Base-by-base conservation (phyloP, 2,888 invertebrate genomes). In the Erynnis tages region DNA sequence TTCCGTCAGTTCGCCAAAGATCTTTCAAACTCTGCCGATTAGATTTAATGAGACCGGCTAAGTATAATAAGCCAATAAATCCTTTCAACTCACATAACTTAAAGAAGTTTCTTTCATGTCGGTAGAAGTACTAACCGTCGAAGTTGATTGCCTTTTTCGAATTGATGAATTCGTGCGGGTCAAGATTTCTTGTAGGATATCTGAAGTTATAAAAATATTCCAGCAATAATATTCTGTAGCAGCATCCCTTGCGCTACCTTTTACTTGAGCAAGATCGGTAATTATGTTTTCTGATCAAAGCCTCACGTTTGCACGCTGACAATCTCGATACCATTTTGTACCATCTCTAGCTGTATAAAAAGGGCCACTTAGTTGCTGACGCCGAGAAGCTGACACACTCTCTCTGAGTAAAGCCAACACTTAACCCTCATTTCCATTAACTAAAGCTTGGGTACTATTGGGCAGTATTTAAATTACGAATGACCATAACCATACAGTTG, bases 1-100 rank as follows among this genome's bases (percentile, higher is more conserved):
- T 63, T 3, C 63, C 62, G 59, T 63, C 64, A 2, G 54, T 55
- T 11, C 45, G 4, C 58, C 62, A 63, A 8, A 63, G 48, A 52
- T 62, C 62, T 43, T 43, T 55, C n/a, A 59, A 17, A 38, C 45
- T 62, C 17, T 61, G 61, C 1, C 58, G 40, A 23, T 35, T 43
- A n/a, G 57, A 54, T 6, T 41, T 32, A 27, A 38, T 16, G 5
- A 55, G 27, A 5, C 57, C 57, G 46, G 64, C 63, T 19, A 58
- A 47, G 32, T 60, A 61, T 7, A 61, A 35, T 5, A 62, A 43
- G 0, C 62, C 65, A 17, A 61, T 41, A 35, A 59, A 58, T 17
- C 59, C 65, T 10, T 61, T 53, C 5, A 61, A 53, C 41, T 62
- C 62, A n/a, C 17, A 1, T 7, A 32, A n/a, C 17, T 2, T 7